A percentile compares a stretch with the other conserved stretches of the same genome.
Evolutionary conservation across 2,888 invertebrate genomes (phyloP).

Genomic region (Oasisia sp.): DNA sequence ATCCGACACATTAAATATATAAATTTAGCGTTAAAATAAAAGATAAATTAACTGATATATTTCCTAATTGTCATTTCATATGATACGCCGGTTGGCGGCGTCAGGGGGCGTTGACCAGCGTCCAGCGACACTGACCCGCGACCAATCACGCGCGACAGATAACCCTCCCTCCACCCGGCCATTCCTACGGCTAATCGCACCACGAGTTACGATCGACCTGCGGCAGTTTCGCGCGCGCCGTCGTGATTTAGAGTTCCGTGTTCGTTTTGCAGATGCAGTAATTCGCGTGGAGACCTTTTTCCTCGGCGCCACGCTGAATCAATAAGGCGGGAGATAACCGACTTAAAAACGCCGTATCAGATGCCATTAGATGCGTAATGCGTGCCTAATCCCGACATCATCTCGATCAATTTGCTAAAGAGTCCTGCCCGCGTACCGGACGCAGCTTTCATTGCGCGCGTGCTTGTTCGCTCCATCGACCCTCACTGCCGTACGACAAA

Average conservation of each 20-base stretch:
- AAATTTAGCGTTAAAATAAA: neutral
- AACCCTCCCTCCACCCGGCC: neutral
- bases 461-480: neutral
- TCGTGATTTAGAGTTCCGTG: neutral
- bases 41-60: neutral
- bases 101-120: no score
- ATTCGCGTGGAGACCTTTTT: neutral
- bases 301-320: neutral
- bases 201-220: neutral
- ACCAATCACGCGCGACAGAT: no score
- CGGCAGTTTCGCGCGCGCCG: neutral
- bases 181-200: neutral
- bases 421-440: neutral
- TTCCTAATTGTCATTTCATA: neutral
- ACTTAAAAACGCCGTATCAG: neutral
- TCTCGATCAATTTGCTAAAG: neutral
- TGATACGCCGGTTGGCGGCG: neutral
- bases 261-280: neutral
- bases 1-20: no score
- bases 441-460: neutral
- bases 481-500: neutral
- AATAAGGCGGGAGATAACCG: neutral
- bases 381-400: neutral
- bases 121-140: no score
- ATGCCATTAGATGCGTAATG: constrained; percentile 17